Conservation (phyloP, 2,888 invertebrate genomes). For the Lochmaea capreae region DNA sequence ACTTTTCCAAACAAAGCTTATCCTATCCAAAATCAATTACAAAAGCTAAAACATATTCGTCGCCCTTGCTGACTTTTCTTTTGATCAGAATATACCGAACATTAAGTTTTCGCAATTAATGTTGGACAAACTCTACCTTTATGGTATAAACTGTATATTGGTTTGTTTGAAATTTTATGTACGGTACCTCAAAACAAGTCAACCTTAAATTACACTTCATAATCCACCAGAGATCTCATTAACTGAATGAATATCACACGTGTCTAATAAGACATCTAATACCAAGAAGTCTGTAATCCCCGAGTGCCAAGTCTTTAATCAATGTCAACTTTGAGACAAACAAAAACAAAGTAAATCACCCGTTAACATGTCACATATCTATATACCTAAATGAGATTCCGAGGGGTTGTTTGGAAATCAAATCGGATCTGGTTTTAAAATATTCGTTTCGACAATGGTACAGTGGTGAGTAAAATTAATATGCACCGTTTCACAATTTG, state of each 20-base stretch:
- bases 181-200: neutral
- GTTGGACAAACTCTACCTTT: too few relatives aligned
- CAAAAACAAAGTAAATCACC: conserved; percentile 31
- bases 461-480: too few relatives aligned
- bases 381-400: conserved; percentile 5
- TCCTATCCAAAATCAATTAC: too few relatives aligned
- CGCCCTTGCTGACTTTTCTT: too few relatives aligned
- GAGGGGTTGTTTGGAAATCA: neutral
- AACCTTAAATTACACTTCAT: neutral
- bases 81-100: too few relatives aligned
- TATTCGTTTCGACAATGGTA: neutral
- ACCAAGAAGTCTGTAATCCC: conserved; percentile 16
- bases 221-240: neutral
- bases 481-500: too few relatives aligned
- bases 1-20: too few relatives aligned
- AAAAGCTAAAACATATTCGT: too few relatives aligned
- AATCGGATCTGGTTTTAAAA: neutral
- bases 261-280: conserved; percentile 6
- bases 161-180: too few relatives aligned
- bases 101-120: too few relatives aligned
- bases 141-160: too few relatives aligned
- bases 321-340: conserved; percentile 28
- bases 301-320: conserved; percentile 22
- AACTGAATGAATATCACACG: neutral
- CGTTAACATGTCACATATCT: conserved; percentile 1